phyloP scores from a whole-genome alignment of 2,113 vertebrate genomes.

The Clupea harengus region DNA sequence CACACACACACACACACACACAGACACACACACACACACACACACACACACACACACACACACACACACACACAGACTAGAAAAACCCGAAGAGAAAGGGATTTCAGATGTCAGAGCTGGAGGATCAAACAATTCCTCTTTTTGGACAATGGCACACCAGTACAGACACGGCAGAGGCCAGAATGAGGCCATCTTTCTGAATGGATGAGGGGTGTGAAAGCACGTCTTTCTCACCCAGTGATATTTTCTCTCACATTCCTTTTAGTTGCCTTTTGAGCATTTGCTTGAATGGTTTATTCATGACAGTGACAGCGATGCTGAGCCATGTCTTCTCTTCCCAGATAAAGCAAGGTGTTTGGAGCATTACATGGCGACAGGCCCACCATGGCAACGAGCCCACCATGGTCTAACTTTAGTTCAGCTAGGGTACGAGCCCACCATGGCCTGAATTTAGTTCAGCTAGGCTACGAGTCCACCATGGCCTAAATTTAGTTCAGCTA shows the following conservation, averaged over 20 bases:
- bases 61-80: too few species aligned
- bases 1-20: too few species aligned
- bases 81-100: neutral
- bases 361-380: neutral
- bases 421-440: too few species aligned
- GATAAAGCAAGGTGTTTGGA: neutral
- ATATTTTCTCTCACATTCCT: neutral
- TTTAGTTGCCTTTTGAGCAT: neutral
- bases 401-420: too few species aligned
- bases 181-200: neutral
- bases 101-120: neutral
- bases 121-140: neutral
- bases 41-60: too few species aligned
- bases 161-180: neutral
- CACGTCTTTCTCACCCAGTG: neutral
- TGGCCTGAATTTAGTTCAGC: too few species aligned
- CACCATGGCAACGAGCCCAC: too few species aligned
- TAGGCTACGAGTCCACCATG: too few species aligned
- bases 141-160: neutral
- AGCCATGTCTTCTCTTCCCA: neutral
- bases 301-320: neutral
- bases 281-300: slow-evolving; percentile 25
- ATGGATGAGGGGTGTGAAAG: neutral
- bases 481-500: too few species aligned
- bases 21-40: too few species aligned